Conservation (phyloP, 1,140 invertebrate species). For the Aphelinus atriplicis region DNA sequence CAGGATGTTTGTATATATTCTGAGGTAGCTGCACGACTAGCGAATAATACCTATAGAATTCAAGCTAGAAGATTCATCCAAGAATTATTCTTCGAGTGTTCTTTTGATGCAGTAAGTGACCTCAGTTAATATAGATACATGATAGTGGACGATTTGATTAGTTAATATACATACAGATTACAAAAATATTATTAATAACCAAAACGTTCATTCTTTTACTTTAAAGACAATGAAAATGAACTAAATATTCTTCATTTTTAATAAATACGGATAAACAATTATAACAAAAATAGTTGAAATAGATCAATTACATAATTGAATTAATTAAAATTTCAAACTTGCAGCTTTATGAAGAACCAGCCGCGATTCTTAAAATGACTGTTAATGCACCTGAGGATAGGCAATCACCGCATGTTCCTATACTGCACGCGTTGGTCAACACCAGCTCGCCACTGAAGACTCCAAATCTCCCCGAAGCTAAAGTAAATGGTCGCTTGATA, state of each 20-base stretch:
- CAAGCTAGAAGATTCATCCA: conserved; percentile 88
- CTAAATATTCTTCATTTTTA: no score
- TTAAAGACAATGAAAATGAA: no score
- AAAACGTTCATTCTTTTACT: no score
- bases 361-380: conserved; percentile 51
- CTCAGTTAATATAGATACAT: no score
- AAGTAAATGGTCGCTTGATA: conserved; percentile 51
- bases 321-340: conserved; percentile 15
- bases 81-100: conserved; percentile 91
- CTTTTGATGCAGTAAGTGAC: conserved; percentile 71
- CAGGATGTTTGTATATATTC: conserved; percentile 93
- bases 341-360: conserved; percentile 55
- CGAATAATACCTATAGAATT: conserved; percentile 83
- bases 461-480: conserved; percentile 44
- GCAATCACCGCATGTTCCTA: conserved; percentile 41
- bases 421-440: conserved; percentile 26
- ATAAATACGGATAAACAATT: no score
- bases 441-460: conserved; percentile 4
- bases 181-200: no score
- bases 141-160: no score
- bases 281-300: no score
- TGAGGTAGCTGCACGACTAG: conserved; percentile 85
- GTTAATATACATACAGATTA: no score
- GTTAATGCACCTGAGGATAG: conserved; percentile 39
- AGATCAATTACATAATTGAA: not conserved